Evolutionary conservation across 2,113 vertebrate genomes (phyloP), one percentile per base, ranked within the genome.

Genomic region (Platysteira castanea): DNA sequence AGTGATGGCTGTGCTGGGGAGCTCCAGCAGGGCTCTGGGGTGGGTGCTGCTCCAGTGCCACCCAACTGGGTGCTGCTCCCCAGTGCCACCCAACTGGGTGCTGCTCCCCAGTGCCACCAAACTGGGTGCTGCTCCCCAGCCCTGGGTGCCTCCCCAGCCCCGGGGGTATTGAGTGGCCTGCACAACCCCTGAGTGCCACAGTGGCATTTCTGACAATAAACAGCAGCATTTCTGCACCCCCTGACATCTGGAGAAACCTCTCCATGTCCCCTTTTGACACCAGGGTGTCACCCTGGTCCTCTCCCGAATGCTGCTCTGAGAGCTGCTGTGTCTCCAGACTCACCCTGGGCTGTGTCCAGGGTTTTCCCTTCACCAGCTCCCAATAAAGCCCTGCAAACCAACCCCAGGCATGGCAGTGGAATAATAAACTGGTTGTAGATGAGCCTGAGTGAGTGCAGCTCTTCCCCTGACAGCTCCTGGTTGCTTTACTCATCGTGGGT

Each of bases 391-490:
- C 59, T 1, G 3, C 67, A 53, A 47, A 41, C 12, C 57, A 27
- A 64, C 3, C 17, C 50, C 83, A 6, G 2, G 1, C 3, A 2
- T 7, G 35, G 31, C 11, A 19, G 9, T 22, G 74, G 11, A 26
- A 39, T 18, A n/a, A 0, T 13, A 11, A 26, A 2, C 20, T 4
- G 18, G 2, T 20, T 35, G 39, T 12, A 1, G 59, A 5, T 20
- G 30, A 41, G 16, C 15, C 13, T 3, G 4, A 10, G 46, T 5
- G 41, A 19, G 41, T 21, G 64, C 64, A 53, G 64, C 59, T 53
- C 53, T 17, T 27, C 1, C 5, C 6, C 49, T 26, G 52, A 4
- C 41, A 37, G 53, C 28, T 63, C 46, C 9, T 8, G 7, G 0
- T 0, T 19, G 31, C 7, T 67, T 35, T 53, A 10, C 49, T 39